phyloP scores from a whole-genome alignment of 2,888 invertebrate genomes.

The Gerris lacustris region DNA sequence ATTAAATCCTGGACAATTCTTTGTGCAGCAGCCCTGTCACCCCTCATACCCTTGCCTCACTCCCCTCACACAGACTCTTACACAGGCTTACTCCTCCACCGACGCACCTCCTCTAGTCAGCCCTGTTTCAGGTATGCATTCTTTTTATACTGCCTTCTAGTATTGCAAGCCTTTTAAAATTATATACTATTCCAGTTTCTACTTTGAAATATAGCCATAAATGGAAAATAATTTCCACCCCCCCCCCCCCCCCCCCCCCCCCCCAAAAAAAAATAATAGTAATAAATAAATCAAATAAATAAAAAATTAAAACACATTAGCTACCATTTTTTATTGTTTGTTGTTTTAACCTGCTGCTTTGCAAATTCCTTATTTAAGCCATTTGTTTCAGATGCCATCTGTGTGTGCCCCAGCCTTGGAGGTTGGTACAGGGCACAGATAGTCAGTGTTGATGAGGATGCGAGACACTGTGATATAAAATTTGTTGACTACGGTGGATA shows the following conservation, averaged over 20 bases:
- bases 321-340: too few species aligned
- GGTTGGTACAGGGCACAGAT: slow-evolving; percentile 87
- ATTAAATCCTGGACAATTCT: slow-evolving; percentile 76
- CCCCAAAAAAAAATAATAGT: too few species aligned
- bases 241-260: too few species aligned
- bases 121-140: slow-evolving; percentile 55
- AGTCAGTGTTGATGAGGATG: slow-evolving; percentile 53
- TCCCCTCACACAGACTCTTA: slow-evolving; percentile 69
- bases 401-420: slow-evolving; percentile 69
- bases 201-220: too few species aligned
- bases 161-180: neutral
- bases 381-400: slow-evolving; percentile 60
- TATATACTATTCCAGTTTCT: too few species aligned
- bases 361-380: neutral
- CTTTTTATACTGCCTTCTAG: slow-evolving; percentile 25
- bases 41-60: slow-evolving; percentile 79
- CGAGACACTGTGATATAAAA: slow-evolving; percentile 63
- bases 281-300: too few species aligned
- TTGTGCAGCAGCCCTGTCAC: slow-evolving; percentile 90
- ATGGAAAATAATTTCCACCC: too few species aligned
- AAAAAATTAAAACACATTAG: too few species aligned
- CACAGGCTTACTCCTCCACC: slow-evolving; percentile 61
- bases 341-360: too few species aligned
- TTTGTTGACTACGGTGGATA: slow-evolving; percentile 95
- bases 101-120: slow-evolving; percentile 69